Evolutionary conservation across 2,797 vertebrate genomes (phyloP).

Genomic region (Sebastes dallii): DNA sequence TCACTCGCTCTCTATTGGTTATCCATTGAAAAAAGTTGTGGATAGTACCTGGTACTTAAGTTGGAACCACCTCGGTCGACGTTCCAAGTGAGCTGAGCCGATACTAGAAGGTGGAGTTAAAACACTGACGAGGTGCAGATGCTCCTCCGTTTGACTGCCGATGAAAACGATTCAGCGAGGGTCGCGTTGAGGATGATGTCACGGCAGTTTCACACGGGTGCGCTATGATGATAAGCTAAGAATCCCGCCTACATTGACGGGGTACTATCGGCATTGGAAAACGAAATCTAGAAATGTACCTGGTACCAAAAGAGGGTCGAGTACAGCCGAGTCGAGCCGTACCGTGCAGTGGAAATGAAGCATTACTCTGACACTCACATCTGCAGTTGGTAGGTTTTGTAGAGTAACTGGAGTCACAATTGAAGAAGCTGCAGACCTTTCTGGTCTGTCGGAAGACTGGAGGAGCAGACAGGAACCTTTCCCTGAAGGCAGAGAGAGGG

Average conservation of each 20-base stretch:
- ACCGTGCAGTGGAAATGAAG: not conserved
- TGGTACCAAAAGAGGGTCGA: not conserved
- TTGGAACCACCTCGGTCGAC: not conserved
- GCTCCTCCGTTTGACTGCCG: not conserved
- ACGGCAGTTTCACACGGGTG: not conserved
- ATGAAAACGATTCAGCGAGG: not conserved
- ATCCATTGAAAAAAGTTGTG: not conserved
- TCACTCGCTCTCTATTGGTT: not conserved
- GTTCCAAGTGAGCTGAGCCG: not conserved
- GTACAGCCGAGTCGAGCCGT: not conserved
- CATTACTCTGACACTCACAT: constrained; percentile 80
- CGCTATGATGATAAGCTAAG: not conserved
- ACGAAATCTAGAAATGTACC: not conserved
- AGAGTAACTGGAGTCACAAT: constrained; percentile 81
- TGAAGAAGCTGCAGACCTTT: constrained; percentile 90
- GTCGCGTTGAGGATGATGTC: not conserved
- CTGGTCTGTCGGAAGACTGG: constrained; percentile 87
- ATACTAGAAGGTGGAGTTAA: not conserved
- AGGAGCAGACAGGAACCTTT: constrained; percentile 89
- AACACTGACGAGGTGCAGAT: not conserved
- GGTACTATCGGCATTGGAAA: not conserved
- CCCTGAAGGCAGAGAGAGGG: constrained; percentile 73
- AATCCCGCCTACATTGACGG: not conserved
- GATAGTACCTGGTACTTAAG: not conserved
- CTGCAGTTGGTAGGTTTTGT: constrained; percentile 81